A percentile compares a stretch with the other conserved stretches of the same genome.
Conservation (phyloP, 2,113 vertebrate genomes). For the Gopherus evgoodei region DNA sequence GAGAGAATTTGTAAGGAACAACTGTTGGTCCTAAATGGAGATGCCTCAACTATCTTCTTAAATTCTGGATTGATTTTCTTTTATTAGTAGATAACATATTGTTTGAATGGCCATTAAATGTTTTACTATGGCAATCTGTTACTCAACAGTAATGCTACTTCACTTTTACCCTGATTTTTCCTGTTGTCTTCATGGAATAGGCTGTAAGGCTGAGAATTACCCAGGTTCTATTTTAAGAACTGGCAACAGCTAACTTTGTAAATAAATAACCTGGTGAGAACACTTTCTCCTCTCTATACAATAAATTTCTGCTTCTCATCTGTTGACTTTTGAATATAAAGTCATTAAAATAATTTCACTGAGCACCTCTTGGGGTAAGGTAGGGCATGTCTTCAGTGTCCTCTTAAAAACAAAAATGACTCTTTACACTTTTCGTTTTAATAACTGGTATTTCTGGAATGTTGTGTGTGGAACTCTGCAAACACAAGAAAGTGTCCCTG, state of each 20-base stretch:
- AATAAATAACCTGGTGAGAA: not conserved
- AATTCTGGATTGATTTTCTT: not conserved
- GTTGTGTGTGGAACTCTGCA: not conserved
- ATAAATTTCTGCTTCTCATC: not conserved
- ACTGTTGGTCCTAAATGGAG: no score
- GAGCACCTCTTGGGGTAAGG: not conserved
- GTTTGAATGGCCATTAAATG: not conserved
- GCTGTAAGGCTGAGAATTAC: not conserved
- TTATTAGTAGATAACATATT: not conserved
- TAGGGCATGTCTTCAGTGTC: not conserved
- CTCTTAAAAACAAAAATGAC: not conserved
- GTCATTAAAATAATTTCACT: not conserved
- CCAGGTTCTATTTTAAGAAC: not conserved
- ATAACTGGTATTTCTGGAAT: not conserved
- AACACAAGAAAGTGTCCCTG: not conserved
- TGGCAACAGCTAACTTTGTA: not conserved
- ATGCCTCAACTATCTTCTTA: not conserved
- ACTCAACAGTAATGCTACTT: not conserved
- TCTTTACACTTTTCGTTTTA: not conserved
- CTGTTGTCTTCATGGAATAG: not conserved
- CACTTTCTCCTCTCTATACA: not conserved
- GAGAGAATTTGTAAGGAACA: no score
- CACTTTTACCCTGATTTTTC: not conserved
- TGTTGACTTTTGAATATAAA: not conserved
- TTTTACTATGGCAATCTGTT: not conserved